Conservation (phyloP, 2,113 vertebrate genomes). For the Cyprinodon variegatus region DNA sequence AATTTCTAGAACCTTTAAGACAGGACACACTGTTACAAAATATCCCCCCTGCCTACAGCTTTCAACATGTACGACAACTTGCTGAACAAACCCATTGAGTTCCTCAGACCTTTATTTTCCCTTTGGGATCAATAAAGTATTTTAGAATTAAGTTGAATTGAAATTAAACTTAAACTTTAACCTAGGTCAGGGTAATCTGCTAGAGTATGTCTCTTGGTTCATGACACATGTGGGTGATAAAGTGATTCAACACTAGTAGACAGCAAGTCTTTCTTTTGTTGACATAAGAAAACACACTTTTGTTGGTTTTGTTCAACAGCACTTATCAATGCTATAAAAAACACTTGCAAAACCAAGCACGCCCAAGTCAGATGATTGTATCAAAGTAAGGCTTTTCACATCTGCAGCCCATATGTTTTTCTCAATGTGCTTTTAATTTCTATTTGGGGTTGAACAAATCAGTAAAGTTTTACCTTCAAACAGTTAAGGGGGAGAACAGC, state of each 20-base stretch:
- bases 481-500: not conserved
- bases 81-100: too few relatives aligned
- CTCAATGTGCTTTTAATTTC: not conserved
- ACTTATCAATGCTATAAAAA: slow-evolving; percentile 30
- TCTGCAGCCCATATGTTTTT: not conserved
- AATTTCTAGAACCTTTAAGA: too few relatives aligned
- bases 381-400: not conserved
- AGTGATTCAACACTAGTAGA: not conserved
- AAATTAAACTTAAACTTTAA: not conserved
- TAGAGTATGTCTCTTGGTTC: not conserved
- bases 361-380: not conserved
- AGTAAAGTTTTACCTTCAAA: slow-evolving; percentile 46
- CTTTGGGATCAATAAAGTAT: too few relatives aligned
- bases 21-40: too few relatives aligned
- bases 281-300: not conserved
- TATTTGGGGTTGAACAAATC: slow-evolving; percentile 41
- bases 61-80: too few relatives aligned
- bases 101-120: too few relatives aligned
- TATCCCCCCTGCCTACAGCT: too few relatives aligned
- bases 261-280: not conserved
- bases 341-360: not conserved
- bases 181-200: not conserved
- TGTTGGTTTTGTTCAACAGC: slow-evolving; percentile 40
- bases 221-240: not conserved
- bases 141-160: too few relatives aligned